phyloP scores from a whole-genome alignment of 2,888 invertebrate genomes.

The Chrysolina oricalcia region DNA sequence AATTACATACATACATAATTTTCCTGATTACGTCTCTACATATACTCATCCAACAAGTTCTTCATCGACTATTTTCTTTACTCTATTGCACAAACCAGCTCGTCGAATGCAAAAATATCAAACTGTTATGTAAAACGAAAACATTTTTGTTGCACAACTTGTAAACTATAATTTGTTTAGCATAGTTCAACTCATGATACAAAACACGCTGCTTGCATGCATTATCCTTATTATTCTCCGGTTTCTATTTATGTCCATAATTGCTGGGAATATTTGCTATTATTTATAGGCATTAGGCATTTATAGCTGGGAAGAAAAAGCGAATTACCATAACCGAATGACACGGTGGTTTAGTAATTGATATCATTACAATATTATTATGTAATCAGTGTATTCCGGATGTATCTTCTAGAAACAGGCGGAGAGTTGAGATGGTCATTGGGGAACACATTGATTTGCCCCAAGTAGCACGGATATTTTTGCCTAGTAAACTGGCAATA shows the following conservation, averaged over 20 bases:
- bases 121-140: constrained; percentile 12
- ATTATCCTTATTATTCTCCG: constrained; percentile 16
- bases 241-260: constrained; percentile 15
- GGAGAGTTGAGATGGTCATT: background rate
- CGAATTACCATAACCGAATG: constrained; percentile 20
- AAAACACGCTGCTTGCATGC: constrained; percentile 22
- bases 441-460: background rate
- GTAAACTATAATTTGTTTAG: background rate
- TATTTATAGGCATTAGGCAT: constrained; percentile 10
- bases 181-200: background rate
- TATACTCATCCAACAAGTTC: background rate
- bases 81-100: background rate
- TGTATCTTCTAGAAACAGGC: background rate
- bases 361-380: constrained; percentile 19
- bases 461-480: no score
- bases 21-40: background rate
- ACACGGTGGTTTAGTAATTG: constrained; percentile 17
- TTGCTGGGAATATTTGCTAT: constrained; percentile 18
- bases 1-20: background rate
- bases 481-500: no score
- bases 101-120: background rate
- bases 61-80: background rate
- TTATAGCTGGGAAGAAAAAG: constrained; percentile 13
- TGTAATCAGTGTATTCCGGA: constrained; percentile 3
- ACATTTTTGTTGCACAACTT: constrained; percentile 12